phyloP scores from a whole-genome alignment of 2,888 invertebrate genomes.

The Gortyna flavago region DNA sequence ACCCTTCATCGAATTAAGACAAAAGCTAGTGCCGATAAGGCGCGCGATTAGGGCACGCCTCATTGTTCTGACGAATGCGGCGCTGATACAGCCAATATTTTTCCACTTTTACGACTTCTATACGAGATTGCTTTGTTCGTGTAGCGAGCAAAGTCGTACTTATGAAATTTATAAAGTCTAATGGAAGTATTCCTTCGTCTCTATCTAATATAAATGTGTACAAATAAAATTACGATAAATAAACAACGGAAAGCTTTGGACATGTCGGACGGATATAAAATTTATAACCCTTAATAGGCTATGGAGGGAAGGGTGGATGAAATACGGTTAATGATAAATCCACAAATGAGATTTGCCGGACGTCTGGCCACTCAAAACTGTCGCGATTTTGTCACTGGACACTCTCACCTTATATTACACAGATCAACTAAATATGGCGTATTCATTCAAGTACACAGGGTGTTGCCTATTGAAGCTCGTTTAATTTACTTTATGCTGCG shows the following conservation, averaged over 20 bases:
- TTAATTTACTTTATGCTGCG: not conserved
- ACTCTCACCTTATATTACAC: conserved; percentile 88
- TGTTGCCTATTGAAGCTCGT: conserved; percentile 61
- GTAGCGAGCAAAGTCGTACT: conserved; percentile 39
- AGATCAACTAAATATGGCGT: conserved; percentile 80
- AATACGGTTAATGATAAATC: conserved; percentile 90
- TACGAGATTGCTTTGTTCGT: conserved; percentile 75
- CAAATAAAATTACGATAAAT: conserved; percentile 78
- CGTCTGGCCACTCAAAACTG: conserved; percentile 88
- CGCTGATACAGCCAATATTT: conserved; percentile 83
- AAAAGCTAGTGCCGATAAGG: conserved; percentile 86
- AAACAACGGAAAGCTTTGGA: conserved; percentile 84
- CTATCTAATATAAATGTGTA: conserved; percentile 66
- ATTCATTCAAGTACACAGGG: conserved; percentile 77
- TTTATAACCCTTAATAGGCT: conserved; percentile 89
- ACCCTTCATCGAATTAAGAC: conserved; percentile 87
- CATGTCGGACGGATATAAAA: conserved; percentile 86
- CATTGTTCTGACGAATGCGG: conserved; percentile 83
- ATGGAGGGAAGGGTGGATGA: conserved; percentile 86
- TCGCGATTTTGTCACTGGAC: conserved; percentile 86
- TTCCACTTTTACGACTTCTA: conserved; percentile 83
- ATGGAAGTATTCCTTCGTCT: conserved; percentile 59
- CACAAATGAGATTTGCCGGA: conserved; percentile 90
- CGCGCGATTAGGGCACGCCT: conserved; percentile 83
- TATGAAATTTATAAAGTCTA: conserved; percentile 57